Conservation (phyloP, 1,140 invertebrate species). For the Limonius californicus region DNA sequence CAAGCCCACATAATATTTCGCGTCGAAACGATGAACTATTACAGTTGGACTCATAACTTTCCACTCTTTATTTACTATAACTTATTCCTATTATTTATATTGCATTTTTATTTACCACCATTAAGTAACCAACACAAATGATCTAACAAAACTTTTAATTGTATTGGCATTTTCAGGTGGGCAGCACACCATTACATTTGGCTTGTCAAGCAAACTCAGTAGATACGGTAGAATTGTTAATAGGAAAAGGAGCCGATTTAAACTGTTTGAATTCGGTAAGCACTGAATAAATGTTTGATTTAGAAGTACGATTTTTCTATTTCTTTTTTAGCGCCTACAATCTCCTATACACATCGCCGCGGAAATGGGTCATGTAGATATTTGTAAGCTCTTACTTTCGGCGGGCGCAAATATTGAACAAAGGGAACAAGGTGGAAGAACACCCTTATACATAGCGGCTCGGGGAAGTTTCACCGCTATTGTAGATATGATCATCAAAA, state of each 20-base stretch:
- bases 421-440: constrained; percentile 65
- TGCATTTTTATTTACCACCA: too few relatives aligned
- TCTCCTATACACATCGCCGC: constrained; percentile 67
- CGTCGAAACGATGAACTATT: too few relatives aligned
- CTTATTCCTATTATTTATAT: too few relatives aligned
- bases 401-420: constrained; percentile 63
- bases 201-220: constrained; percentile 68
- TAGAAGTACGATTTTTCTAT: background rate
- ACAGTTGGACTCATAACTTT: too few relatives aligned
- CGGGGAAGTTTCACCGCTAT: constrained; percentile 80
- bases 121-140: too few relatives aligned
- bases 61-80: too few relatives aligned
- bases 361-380: constrained; percentile 63
- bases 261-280: constrained; percentile 70
- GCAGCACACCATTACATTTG: constrained; percentile 72
- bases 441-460: constrained; percentile 68
- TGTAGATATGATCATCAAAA: constrained; percentile 79
- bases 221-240: constrained; percentile 66
- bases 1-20: too few relatives aligned
- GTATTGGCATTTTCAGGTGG: constrained; percentile 68
- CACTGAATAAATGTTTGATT: constrained; percentile 20
- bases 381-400: constrained; percentile 61
- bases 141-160: too few relatives aligned
- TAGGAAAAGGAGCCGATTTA: constrained; percentile 66
- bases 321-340: constrained; percentile 55